A percentile compares a stretch with the other conserved stretches of the same genome.
Evolutionary conservation across 92 coral and sea anemone genomes (phyloP).

Genomic region (Palythoa caribaeorum): DNA sequence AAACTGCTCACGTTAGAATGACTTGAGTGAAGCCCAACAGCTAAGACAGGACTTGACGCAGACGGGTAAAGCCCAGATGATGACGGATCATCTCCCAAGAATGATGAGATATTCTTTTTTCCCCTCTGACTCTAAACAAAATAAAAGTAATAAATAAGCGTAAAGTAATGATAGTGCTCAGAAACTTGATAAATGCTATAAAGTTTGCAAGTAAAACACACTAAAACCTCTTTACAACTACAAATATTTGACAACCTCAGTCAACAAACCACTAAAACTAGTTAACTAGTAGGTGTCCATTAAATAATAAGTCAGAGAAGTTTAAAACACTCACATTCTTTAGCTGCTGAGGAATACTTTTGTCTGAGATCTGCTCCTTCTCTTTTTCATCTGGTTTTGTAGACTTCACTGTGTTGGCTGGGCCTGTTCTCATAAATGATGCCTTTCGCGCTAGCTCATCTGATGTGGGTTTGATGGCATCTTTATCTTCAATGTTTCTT

Average conservation of each 20-base stretch:
- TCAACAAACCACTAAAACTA: background rate
- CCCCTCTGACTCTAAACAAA: slow-evolving; percentile 82
- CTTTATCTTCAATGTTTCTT: slow-evolving; percentile 70
- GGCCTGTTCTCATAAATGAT: slow-evolving; percentile 72
- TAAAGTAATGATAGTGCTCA: background rate
- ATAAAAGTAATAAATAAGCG: too few relatives aligned
- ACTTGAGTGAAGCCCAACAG: slow-evolving; percentile 55
- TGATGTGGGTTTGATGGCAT: slow-evolving; percentile 63
- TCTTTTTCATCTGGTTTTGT: slow-evolving; percentile 45
- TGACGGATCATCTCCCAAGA: slow-evolving; percentile 82
- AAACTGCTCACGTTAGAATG: slow-evolving; percentile 63
- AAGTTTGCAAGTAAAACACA: too few relatives aligned
- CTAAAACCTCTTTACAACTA: too few relatives aligned
- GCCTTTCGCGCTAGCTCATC: slow-evolving; percentile 75
- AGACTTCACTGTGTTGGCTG: slow-evolving; percentile 64
- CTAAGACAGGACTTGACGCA: slow-evolving; percentile 70
- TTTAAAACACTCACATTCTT: slow-evolving; percentile 61
- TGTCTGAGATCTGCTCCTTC: slow-evolving; percentile 71
- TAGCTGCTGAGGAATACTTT: slow-evolving; percentile 66
- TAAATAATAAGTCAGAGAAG: background rate
- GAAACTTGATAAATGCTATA: background rate
- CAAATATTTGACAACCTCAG: background rate
- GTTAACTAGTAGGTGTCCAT: background rate
- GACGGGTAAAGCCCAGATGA: slow-evolving; percentile 50
- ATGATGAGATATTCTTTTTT: slow-evolving; percentile 77